Evolutionary conservation across 2,888 invertebrate genomes (phyloP), one percentile per base, ranked within the genome.

Genomic region (Euphydryas editha): DNA sequence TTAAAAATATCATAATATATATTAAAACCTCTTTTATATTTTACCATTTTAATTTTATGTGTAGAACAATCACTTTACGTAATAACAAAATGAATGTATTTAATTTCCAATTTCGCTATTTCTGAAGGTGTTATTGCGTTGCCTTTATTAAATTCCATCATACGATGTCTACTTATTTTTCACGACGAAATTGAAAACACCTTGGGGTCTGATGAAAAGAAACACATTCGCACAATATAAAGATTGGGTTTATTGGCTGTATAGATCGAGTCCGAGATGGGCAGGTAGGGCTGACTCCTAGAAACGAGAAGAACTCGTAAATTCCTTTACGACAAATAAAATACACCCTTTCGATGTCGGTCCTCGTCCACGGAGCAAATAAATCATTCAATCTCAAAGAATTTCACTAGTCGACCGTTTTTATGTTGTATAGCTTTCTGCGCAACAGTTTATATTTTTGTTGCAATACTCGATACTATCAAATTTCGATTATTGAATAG

Each of bases 321-420:
- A 90, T 83, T 84, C 80, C 83, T 88, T 88, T 88, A 90, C 86
- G 89, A 87, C 86, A 84, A 85, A 88, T 88, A 89, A 90, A 89
- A 84, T 83, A 83, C 82, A 81, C 78, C 81, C 76, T 78, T 65
- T 76, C 79, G 72, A 78, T 78, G 80, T 78, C 81, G 76, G 73
- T 75, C 78, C 75, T 75, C 78, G 79, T 80, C 78, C 76, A 75
- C 75, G 73, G 75, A 72, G 74, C 64, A 75, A 80, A 87, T 88
- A 88, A 87, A 89, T 89, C 87, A 88, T 87, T 88, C 87, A 87
- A 88, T 88, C 83, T 81, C 76, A 74, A 76, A 79, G 77, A 80
- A 80, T 80, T 82, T 78, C 72, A 65, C 60, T 67, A 30, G 59
- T 17, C 65, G 39, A 47, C 20, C 47, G 46, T 49, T 37, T 36